These are phyloP conservation scores for Mystacides longicornis DNA, from an alignment of 2,888 invertebrate species.

Conservation along the genomic window DNA sequence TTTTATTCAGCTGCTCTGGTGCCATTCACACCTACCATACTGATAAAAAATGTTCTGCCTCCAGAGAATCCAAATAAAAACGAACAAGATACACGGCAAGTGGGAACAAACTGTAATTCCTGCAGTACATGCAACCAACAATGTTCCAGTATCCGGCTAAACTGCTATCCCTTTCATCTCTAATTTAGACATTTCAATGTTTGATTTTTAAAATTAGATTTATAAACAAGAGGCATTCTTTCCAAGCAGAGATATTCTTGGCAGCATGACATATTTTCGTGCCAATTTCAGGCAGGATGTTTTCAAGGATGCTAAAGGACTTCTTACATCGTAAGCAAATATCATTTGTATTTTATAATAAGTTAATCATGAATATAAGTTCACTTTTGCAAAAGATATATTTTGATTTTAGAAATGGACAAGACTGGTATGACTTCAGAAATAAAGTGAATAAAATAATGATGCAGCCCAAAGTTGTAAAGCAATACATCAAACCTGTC, in stretches of 20 bases:
- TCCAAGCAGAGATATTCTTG: slow-evolving; percentile 37
- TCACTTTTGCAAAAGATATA: neutral
- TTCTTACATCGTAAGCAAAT: slow-evolving; percentile 54
- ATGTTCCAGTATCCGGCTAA: no score
- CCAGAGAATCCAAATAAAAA: no score
- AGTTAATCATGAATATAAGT: neutral
- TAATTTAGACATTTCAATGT: no score
- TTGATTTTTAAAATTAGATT: no score
- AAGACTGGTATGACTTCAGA: slow-evolving; percentile 68
- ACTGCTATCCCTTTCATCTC: no score
- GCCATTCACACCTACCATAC: no score
- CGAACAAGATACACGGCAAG: no score
- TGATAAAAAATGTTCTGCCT: no score
- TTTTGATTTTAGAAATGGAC: slow-evolving; percentile 56
- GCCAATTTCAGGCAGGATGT: slow-evolving; percentile 48
- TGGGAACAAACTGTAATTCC: no score
- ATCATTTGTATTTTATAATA: no score
- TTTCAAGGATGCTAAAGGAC: slow-evolving; percentile 46
- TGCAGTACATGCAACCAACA: no score
- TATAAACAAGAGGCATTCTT: slow-evolving; percentile 49
- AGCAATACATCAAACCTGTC: slow-evolving; percentile 43
- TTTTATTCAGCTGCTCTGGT: no score
- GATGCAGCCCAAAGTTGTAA: slow-evolving; percentile 64
- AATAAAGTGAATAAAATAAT: slow-evolving; percentile 68
- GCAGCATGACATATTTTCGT: slow-evolving; percentile 49